phyloP scores from a whole-genome alignment of 2,888 invertebrate species.

The Eristalis intricaria region DNA sequence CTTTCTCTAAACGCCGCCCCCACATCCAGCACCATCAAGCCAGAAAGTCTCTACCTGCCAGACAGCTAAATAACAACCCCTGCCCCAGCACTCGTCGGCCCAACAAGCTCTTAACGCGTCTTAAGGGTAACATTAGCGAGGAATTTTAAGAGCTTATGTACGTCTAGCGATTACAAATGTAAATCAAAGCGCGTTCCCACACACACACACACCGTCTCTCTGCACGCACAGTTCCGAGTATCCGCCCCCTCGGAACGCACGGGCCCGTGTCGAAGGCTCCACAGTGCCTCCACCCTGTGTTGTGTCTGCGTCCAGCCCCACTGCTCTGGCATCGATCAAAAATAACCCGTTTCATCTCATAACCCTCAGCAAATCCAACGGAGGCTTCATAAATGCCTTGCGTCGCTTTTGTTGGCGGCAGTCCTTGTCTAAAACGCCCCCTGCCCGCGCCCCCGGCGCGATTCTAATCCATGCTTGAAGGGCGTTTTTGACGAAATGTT shows the following conservation, averaged over 20 bases:
- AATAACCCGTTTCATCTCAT: conserved; percentile 32
- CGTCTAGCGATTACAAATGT: conserved; percentile 15
- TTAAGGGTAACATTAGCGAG: conserved; percentile 3
- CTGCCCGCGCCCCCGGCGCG: background rate
- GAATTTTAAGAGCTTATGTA: conserved; percentile 3
- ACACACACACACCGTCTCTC: background rate
- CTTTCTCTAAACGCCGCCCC: background rate
- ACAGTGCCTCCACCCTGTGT: background rate
- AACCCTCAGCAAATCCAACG: conserved; percentile 24
- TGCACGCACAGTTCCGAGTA: background rate
- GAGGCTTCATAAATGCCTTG: background rate
- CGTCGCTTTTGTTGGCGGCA: background rate
- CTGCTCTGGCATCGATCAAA: background rate
- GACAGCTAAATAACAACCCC: background rate
- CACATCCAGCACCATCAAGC: background rate
- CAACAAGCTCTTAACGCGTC: background rate
- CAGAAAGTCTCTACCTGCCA: background rate
- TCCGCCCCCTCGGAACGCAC: background rate
- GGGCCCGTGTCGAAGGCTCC: background rate
- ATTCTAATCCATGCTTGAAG: conserved; percentile 24
- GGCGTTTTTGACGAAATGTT: conserved; percentile 21
- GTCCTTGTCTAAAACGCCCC: background rate
- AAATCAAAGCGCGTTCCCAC: conserved; percentile 1
- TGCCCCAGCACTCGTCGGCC: background rate
- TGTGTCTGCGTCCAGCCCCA: background rate